phyloP scores from a whole-genome alignment of 2,113 vertebrate genomes.

The Chelonoidis abingdonii region DNA sequence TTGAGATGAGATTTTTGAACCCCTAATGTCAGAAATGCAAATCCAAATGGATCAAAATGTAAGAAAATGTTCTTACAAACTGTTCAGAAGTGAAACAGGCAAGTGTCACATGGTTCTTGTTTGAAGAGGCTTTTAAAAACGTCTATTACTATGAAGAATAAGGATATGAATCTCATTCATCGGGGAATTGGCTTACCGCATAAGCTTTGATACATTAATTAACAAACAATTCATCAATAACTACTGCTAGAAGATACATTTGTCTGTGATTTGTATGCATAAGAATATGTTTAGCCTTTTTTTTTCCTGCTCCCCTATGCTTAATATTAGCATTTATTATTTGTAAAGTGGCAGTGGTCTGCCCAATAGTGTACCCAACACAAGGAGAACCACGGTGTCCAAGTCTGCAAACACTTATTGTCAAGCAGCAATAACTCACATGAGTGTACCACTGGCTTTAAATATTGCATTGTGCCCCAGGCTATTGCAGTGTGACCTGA shows the following conservation, averaged over 20 bases:
- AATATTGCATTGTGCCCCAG: not conserved
- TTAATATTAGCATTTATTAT: not conserved
- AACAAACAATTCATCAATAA: not conserved
- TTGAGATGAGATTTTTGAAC: not conserved
- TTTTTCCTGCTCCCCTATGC: not conserved
- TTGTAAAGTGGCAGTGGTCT: not conserved
- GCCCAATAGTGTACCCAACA: not conserved
- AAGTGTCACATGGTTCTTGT: not conserved
- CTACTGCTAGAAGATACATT: not conserved
- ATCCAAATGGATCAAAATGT: not conserved
- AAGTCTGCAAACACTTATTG: not conserved
- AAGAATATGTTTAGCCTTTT: not conserved
- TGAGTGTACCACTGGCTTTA: not conserved
- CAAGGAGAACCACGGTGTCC: not conserved
- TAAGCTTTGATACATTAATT: slow-evolving; percentile 10
- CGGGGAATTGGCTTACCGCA: not conserved
- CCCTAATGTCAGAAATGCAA: not conserved
- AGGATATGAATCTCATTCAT: not conserved
- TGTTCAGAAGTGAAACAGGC: not conserved
- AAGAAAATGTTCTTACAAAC: not conserved
- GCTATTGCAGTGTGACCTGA: not conserved
- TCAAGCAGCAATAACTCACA: not conserved
- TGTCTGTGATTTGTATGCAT: not conserved
- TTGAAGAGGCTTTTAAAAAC: not conserved
- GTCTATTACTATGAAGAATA: not conserved